These are phyloP conservation scores for Poecilus cupreus DNA, from an alignment of 2,888 invertebrate species.

Conservation along the genomic window DNA sequence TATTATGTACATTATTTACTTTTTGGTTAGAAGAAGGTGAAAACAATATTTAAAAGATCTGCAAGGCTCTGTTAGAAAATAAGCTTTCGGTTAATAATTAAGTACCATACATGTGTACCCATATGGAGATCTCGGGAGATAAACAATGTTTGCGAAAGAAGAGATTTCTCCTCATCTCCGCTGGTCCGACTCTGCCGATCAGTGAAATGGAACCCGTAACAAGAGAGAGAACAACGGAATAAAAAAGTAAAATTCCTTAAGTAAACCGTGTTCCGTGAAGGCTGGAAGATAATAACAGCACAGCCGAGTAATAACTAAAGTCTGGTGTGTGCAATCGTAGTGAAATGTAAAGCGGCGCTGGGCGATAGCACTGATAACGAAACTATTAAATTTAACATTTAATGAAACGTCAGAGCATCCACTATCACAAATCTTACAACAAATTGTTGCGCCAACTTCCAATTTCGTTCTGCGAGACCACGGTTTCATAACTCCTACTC, in stretches of 20 bases:
- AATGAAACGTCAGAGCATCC: slow-evolving; percentile 23
- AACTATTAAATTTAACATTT: slow-evolving; percentile 47
- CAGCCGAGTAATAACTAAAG: slow-evolving; percentile 22
- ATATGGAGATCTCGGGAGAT: neutral
- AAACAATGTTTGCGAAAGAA: neutral
- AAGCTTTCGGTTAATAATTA: neutral
- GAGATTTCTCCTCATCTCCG: neutral
- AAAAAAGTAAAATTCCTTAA: slow-evolving; percentile 33
- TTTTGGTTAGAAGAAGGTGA: too few relatives aligned
- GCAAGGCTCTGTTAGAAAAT: too few relatives aligned
- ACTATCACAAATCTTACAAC: neutral
- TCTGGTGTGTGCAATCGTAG: slow-evolving; percentile 6
- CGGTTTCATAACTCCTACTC: neutral
- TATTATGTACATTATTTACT: too few relatives aligned
- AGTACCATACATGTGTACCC: neutral
- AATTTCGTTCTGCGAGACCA: neutral
- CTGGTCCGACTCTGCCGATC: slow-evolving; percentile 8
- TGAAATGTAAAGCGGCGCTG: neutral
- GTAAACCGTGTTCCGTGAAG: slow-evolving; percentile 43
- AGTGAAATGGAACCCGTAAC: slow-evolving; percentile 54
- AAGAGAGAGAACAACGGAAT: slow-evolving; percentile 25
- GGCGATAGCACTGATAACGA: slow-evolving; percentile 35
- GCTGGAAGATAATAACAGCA: slow-evolving; percentile 11
- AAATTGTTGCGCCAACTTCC: neutral
- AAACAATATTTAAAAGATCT: too few relatives aligned